Evolutionary conservation across 2,888 invertebrate genomes (phyloP).

Genomic region (Tyria jacobaeae): DNA sequence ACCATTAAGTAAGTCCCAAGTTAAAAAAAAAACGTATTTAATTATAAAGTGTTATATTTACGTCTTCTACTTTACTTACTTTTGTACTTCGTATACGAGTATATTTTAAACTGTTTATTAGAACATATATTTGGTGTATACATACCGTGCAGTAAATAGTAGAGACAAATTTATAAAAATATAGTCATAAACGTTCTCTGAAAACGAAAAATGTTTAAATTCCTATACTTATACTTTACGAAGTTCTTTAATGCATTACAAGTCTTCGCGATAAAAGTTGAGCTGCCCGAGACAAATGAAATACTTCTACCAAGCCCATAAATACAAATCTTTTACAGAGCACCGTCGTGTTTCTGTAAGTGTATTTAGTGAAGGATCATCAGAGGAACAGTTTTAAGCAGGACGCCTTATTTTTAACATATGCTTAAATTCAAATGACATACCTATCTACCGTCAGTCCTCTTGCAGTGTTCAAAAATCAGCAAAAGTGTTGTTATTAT

Average conservation of each 20-base stretch:
- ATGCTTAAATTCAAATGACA: background rate
- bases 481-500: too few species aligned
- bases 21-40: conserved; percentile 17
- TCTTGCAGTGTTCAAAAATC: too few species aligned
- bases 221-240: conserved; percentile 10
- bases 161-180: conserved; percentile 1
- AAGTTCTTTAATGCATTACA: background rate
- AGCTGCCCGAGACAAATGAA: too few species aligned
- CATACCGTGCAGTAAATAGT: conserved; percentile 3
- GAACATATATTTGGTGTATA: background rate
- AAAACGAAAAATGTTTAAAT: conserved; percentile 8
- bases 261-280: too few species aligned
- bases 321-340: too few species aligned
- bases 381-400: background rate
- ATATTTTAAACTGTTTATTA: conserved; percentile 17
- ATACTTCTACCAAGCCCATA: too few species aligned
- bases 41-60: conserved; percentile 12
- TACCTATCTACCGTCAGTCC: background rate
- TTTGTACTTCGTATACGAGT: conserved; percentile 7
- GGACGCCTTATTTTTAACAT: too few species aligned
- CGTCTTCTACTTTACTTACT: too few species aligned
- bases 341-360: background rate
- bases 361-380: background rate
- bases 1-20: conserved; percentile 27
- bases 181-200: background rate